Conservation (phyloP, 2,888 invertebrate genomes). For the Patella ulyssiponensis region DNA sequence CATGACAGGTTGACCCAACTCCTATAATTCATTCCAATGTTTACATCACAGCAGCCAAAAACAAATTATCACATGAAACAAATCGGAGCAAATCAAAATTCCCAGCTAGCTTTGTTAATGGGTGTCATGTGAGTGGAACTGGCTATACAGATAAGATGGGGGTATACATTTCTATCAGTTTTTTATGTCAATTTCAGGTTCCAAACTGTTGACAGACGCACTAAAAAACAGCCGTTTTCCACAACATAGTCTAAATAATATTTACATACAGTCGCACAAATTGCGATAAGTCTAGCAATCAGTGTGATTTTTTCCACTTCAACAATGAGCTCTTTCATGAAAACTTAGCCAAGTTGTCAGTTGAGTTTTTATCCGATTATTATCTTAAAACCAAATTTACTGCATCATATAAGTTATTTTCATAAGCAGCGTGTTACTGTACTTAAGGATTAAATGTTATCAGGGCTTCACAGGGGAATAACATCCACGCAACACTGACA, state of each 20-base stretch:
- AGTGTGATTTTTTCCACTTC: not conserved
- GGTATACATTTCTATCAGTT: slow-evolving; percentile 10
- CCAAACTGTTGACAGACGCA: slow-evolving; percentile 1
- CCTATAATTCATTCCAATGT: not conserved
- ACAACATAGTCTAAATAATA: slow-evolving; percentile 1
- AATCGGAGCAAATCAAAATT: not conserved
- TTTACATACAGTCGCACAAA: slow-evolving; percentile 5
- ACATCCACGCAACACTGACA: slow-evolving; percentile 1
- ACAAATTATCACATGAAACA: not conserved
- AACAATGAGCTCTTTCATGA: not conserved
- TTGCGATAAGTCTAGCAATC: slow-evolving; percentile 9
- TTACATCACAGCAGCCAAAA: not conserved
- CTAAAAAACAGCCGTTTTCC: not conserved
- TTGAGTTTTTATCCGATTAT: not conserved
- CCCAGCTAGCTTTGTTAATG: not conserved
- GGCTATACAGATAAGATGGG: not conserved
- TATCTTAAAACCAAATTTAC: slow-evolving; percentile 4
- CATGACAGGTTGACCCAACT: not conserved
- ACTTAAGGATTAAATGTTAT: not conserved
- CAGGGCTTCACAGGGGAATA: not conserved
- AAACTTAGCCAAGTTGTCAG: not conserved
- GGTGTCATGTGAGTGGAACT: slow-evolving; percentile 7
- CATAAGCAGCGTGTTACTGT: slow-evolving; percentile 11
- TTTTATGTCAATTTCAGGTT: slow-evolving; percentile 4
- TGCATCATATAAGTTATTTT: slow-evolving; percentile 11